Base-by-base conservation (phyloP, 2,797 vertebrate species). In the Tangara arthus region DNA sequence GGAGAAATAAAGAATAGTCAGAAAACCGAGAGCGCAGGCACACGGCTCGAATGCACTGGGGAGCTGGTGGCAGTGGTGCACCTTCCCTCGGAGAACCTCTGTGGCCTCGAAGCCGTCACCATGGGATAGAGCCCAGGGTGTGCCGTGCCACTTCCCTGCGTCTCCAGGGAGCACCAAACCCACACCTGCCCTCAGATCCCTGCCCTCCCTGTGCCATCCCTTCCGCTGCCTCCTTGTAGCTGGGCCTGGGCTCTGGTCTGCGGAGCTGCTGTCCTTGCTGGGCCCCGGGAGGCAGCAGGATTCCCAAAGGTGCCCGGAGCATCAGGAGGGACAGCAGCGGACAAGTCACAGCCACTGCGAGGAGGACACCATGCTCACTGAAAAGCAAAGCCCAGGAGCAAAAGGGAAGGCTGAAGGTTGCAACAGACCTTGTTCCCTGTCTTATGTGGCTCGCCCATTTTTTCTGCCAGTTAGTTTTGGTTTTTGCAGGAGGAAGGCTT, bases 31-130 rank as follows among this genome's bases (percentile, higher is more conserved):
- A 35, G 53, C 0, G 0, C 23, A 8, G 23, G 8, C 37, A 20
- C 42, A 5, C 0, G 0, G n/a, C 44, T 53, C 12, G 3, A 1
- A 8, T 46, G 5, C 0, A 12, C n/a, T 0, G 17, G 22, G 6
- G 15, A 35, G 34, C 3, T 20, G 21, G 57, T 6, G 32, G 3
- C 46, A 16, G 24, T 30, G 34, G 18, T 17, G 15, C 24, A 8
- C 39, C 52, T 37, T 39, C 50, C 14, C 30, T 6, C 23, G 3
- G 57, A 27, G 27, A 15, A 26, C 12, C 42, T 10, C n/a, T 4
- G 34, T 1, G 2, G 11, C 2, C 1, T 6, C 5, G 44, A 42
- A 70, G 28, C 23, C 7, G 7, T 7, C 11, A 64, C 22, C 4
- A 0, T 2, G 0, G 6, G 30, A 59, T 8, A 42, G 34, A 73